These are phyloP conservation scores for Gastrophryne carolinensis DNA, from an alignment of 2,797 vertebrate species.

Conservation along the genomic window DNA sequence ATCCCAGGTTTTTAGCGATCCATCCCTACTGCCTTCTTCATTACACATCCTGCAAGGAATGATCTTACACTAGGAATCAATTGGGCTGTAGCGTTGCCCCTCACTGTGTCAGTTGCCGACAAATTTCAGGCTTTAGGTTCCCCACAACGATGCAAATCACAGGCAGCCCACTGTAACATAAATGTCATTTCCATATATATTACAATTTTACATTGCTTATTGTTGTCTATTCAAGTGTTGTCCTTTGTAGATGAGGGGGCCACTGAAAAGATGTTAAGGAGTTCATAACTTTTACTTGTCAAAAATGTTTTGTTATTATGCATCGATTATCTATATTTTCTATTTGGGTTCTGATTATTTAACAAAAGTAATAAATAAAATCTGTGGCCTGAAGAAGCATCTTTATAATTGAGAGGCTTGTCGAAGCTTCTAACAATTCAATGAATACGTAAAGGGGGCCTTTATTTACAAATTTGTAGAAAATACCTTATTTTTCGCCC, in stretches of 20 bases:
- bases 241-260: background rate
- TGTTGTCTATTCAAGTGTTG: background rate
- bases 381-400: too few relatives aligned
- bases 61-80: background rate
- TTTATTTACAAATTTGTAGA: too few relatives aligned
- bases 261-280: too few relatives aligned
- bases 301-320: too few relatives aligned
- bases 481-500: too few relatives aligned
- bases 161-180: slow-evolving; percentile 4
- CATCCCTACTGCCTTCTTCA: slow-evolving; percentile 11
- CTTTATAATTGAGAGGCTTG: too few relatives aligned
- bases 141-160: slow-evolving; percentile 19
- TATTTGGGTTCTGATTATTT: too few relatives aligned
- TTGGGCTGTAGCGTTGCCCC: slow-evolving; percentile 13
- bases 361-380: too few relatives aligned
- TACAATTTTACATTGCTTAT: slow-evolving; percentile 21
- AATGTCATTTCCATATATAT: slow-evolving; percentile 46
- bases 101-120: slow-evolving; percentile 7
- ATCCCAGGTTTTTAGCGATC: background rate
- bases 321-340: too few relatives aligned
- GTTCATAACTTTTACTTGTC: too few relatives aligned
- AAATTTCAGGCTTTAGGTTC: slow-evolving; percentile 5
- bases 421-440: too few relatives aligned
- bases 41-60: slow-evolving; percentile 5
- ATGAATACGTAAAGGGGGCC: too few relatives aligned